Evolutionary conservation across 2,113 vertebrate species (phyloP).

Genomic region (Monopterus albus): DNA sequence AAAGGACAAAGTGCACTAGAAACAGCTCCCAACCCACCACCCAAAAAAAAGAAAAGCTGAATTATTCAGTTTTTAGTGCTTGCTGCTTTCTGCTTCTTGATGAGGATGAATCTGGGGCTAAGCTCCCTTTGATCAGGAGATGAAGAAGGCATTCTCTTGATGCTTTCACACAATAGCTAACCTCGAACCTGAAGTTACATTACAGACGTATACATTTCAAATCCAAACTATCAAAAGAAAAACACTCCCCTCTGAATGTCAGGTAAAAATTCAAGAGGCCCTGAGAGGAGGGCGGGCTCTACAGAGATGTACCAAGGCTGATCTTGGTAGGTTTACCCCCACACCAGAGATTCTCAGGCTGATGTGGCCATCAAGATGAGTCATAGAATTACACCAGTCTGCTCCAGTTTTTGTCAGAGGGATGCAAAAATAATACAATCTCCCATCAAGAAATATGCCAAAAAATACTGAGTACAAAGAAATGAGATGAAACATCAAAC

Average conservation of each 20-base stretch:
- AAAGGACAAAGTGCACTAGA: slow-evolving; percentile 50
- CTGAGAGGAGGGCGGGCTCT: not conserved
- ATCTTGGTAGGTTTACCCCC: slow-evolving; percentile 21
- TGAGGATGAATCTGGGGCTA: slow-evolving; percentile 68
- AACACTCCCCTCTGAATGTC: slow-evolving; percentile 22
- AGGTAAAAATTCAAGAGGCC: slow-evolving; percentile 12
- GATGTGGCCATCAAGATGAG: slow-evolving; percentile 36
- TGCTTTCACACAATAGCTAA: slow-evolving; percentile 26
- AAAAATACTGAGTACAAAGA: slow-evolving; percentile 12
- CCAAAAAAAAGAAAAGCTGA: slow-evolving; percentile 32
- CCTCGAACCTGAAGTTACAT: slow-evolving; percentile 35
- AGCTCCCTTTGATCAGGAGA: slow-evolving; percentile 69
- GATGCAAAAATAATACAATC: slow-evolving; percentile 17
- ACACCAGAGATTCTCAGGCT: slow-evolving; percentile 5
- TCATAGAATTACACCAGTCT: slow-evolving; percentile 40
- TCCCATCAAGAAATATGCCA: slow-evolving; percentile 16
- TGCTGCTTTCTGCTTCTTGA: slow-evolving; percentile 67
- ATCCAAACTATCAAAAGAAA: slow-evolving; percentile 10
- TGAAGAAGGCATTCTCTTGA: slow-evolving; percentile 47
- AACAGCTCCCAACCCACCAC: not conserved
- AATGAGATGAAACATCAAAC: slow-evolving; percentile 53
- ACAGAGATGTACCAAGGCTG: slow-evolving; percentile 1
- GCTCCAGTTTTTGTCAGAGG: slow-evolving; percentile 13
- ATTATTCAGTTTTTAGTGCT: slow-evolving; percentile 67
- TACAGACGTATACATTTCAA: slow-evolving; percentile 1